Percentiles rank a stretch among this genome's conserved stretches.
These are phyloP conservation scores for Patiria pectinifera DNA, from an alignment of 53 echinoderm and acorn worm species.

Conservation along the genomic window DNA sequence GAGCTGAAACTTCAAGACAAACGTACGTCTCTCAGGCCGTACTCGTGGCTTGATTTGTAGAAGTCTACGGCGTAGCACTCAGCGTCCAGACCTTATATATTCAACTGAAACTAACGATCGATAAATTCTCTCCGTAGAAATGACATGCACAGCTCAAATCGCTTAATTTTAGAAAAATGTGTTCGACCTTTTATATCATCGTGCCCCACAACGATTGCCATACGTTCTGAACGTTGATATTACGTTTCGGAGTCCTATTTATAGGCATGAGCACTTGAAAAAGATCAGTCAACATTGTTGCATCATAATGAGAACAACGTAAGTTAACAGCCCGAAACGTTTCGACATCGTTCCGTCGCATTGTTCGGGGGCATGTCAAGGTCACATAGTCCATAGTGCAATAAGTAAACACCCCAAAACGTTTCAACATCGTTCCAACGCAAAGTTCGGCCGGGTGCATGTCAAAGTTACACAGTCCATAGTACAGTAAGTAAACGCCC, in stretches of 20 bases:
- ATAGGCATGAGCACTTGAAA: too few relatives aligned
- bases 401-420: too few relatives aligned
- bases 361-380: too few relatives aligned
- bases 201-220: neutral
- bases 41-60: neutral
- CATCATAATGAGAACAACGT: neutral
- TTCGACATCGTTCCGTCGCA: too few relatives aligned
- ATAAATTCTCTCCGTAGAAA: neutral
- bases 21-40: neutral
- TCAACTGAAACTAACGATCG: neutral
- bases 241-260: too few relatives aligned
- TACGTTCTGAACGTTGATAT: neutral
- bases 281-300: neutral
- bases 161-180: neutral
- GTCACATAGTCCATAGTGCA: too few relatives aligned
- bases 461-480: too few relatives aligned
- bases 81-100: neutral
- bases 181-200: too few relatives aligned
- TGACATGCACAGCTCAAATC: neutral
- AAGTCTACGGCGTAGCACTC: neutral
- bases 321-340: too few relatives aligned
- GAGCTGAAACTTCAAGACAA: neutral
- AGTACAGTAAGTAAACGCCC: too few relatives aligned
- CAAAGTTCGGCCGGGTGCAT: too few relatives aligned
- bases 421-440: too few relatives aligned